Base-by-base conservation (phyloP, 2,113 vertebrate genomes). In the Morphnarchus princeps region DNA sequence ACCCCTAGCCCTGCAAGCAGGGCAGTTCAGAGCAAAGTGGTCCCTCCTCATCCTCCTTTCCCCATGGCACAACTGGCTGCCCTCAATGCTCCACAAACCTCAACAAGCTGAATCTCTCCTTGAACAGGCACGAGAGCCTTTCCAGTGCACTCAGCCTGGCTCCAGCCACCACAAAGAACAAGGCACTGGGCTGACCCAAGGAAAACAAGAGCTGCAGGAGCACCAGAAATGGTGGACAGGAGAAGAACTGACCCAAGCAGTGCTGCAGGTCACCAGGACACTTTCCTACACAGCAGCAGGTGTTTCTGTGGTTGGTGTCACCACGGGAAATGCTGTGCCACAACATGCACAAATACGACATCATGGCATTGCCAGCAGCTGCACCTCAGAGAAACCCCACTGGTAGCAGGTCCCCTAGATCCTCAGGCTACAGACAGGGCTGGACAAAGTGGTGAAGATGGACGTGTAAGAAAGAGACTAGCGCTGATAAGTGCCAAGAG, bases 311-410 rank as follows among this genome's bases (percentile, higher is more conserved):
- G 42, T 16, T 40, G 50, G 79, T 25, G 25, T 57, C 58, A 89
- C 62, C 67, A 6, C 0, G 1, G 71, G 76, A 76, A 47, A 67
- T 17, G 55, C 43, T 3, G 2, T 4, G 6, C 34, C 65, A 52
- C 0, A 0, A 36, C 13, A 15, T 1, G 36, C 1, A 22, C 34
- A 45, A 50, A 17, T 12, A 25, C 0, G 0, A 50, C 59, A 47
- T 13, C 34, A 20, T 2, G 15, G 77, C 55, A 57, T 22, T 2
- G 6, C 29, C 72, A 34, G 62, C 76, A 91, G 43, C 79, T 55
- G 63, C n/a, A 54, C 21, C 61, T 34, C 65, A 29, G 32, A 20
- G 40, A 85, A 78, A 66, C 6, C 34, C 26, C 61, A 4, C 10
- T 9, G 28, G 63, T 2, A 71, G 63, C 22, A 50, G 40, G 13